Conservation (phyloP, 2,797 vertebrate genomes). For the Muraenolepis orangiensis region DNA sequence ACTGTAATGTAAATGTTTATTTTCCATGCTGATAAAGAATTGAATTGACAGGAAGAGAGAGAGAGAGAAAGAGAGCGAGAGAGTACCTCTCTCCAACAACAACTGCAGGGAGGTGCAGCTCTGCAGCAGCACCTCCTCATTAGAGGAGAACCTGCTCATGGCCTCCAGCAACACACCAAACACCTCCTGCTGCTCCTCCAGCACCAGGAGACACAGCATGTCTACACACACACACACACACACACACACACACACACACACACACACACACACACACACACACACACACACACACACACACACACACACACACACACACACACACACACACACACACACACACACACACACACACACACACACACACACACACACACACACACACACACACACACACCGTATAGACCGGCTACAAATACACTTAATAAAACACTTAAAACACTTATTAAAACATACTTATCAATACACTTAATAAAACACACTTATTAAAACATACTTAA, state of each 20-base stretch:
- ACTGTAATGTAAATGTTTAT: background rate
- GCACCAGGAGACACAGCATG: slow-evolving; percentile 68
- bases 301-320: background rate
- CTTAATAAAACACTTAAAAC: too few relatives aligned
- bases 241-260: too few relatives aligned
- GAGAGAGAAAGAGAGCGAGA: background rate
- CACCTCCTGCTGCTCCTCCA: slow-evolving; percentile 86
- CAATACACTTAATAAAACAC: too few relatives aligned
- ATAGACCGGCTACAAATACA: too few relatives aligned
- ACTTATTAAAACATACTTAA: too few relatives aligned
- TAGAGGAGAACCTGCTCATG: slow-evolving; percentile 80
- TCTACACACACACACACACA: slow-evolving; percentile 61
- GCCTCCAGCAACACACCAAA: slow-evolving; percentile 83
- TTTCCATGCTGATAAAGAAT: background rate
- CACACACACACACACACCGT: background rate
- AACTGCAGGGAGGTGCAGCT: slow-evolving; percentile 81
- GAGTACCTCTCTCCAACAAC: slow-evolving; percentile 85
- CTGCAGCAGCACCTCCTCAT: slow-evolving; percentile 85
- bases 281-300: slow-evolving; percentile 5
- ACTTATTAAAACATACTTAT: too few relatives aligned
- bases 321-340: slow-evolving; percentile 5
- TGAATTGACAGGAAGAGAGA: too few relatives aligned
- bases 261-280: background rate
- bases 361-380: background rate
- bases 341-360: slow-evolving; percentile 7